These are phyloP conservation scores for Drosophila robusta DNA, from an alignment of 2,888 invertebrate species.

Conservation along the genomic window DNA sequence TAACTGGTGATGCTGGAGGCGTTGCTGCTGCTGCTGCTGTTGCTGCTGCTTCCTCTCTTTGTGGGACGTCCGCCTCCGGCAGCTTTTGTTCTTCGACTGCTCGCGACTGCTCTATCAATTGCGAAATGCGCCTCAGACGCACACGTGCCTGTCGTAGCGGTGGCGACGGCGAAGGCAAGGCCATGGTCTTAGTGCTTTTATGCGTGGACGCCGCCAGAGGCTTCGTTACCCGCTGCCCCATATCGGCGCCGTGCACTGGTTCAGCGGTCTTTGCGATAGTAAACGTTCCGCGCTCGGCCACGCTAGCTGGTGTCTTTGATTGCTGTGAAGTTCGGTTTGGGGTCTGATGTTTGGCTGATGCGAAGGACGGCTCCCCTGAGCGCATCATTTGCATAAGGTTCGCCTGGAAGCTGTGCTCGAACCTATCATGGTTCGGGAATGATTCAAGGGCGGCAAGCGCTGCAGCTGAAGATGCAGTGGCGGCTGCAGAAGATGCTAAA, in stretches of 20 bases:
- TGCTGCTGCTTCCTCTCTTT: background rate
- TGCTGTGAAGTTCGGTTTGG: background rate
- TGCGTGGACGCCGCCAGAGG: no score
- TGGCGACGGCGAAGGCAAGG: background rate
- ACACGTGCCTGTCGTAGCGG: background rate
- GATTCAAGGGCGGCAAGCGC: background rate
- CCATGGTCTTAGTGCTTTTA: no score
- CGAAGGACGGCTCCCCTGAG: no score
- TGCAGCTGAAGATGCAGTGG: background rate
- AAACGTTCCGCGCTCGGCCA: constrained; percentile 1
- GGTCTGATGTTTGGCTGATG: background rate
- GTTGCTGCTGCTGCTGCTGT: background rate
- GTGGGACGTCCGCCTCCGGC: background rate
- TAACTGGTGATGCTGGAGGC: background rate
- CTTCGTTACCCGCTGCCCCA: background rate
- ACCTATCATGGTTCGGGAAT: background rate
- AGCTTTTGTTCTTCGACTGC: background rate
- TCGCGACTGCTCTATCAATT: background rate
- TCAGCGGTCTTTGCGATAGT: background rate
- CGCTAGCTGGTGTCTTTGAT: background rate
- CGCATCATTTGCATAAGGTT: background rate
- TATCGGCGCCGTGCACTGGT: background rate
- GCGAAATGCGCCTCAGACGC: background rate
- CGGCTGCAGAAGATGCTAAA: background rate
- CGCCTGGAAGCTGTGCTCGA: constrained; percentile 11